Base-by-base conservation (phyloP, 2,888 invertebrate species). In the Hartigia nigra region DNA sequence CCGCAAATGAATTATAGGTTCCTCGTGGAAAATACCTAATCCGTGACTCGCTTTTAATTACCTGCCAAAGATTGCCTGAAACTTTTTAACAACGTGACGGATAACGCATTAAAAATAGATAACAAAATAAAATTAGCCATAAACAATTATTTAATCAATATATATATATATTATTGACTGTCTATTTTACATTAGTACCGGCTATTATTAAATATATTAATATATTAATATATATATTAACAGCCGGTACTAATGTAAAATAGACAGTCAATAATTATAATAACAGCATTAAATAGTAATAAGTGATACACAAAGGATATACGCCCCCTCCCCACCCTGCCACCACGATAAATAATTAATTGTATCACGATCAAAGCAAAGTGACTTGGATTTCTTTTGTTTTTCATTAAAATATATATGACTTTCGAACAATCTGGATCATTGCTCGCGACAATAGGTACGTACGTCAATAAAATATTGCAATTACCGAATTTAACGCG, bases 401-500 rank as follows among this genome's bases (percentile, higher is more conserved):
- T 55, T 9, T 55, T 23, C 55, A 55, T 55, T 5, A 55, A 55
- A 55, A 23, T 72, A 72, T 72, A 72, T 31, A 72, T 23, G 31
- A 32, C 31, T 72, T 32, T 31, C 5, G 9, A 72, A 34, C 72
- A 72, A 31, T 72, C 72, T 31, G 34, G 31, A 34, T 35, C 34
- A 72, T 72, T 72, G 72, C 34, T 72, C 31, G 31, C 72, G 72
- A 14, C 12, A 32, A 32, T 72, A 31, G 34, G 34, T 35, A 34
- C 31, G 72, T 3, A 72, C 72, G 72, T 72, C 72, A 55, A 72
- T 31, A 72, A 72, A 72, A 72, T 31, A 34, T 72, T 72, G 72
- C 72, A 72, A 12, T 23, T 35, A 72, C 72, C 31, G 23, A 72
- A 72, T 72, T 14, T 12, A 72, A 72, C 34, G 31, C 72, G 12